A percentile compares a stretch with the other conserved stretches of the same genome.
Evolutionary conservation across 2,888 invertebrate species (phyloP).

Genomic region (Pristionchus entomophagus): DNA sequence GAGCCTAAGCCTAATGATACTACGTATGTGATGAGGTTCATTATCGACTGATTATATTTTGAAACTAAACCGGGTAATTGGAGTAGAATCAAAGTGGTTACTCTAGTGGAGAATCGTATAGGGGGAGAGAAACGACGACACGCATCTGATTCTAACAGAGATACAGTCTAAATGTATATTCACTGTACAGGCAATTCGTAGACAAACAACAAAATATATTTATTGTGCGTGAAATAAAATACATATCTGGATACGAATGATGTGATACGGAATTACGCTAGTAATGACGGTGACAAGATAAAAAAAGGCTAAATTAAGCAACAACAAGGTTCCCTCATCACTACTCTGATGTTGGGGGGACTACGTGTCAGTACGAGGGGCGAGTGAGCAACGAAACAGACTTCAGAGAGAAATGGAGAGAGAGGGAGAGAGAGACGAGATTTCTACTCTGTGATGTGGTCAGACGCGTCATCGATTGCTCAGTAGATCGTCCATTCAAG

Average conservation of each 20-base stretch:
- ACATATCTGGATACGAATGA: constrained; percentile 19
- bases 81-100: constrained; percentile 2
- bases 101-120: background rate
- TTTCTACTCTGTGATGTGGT: no score
- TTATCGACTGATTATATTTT: background rate
- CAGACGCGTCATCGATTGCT: no score
- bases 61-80: background rate
- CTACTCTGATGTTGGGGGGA: no score
- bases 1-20: background rate
- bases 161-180: constrained; percentile 16
- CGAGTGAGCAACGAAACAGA: no score
- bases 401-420: no score
- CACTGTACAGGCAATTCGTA: constrained; percentile 12
- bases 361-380: no score
- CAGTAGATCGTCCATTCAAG: no score
- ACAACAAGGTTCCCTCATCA: no score
- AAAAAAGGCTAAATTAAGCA: no score
- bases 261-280: background rate
- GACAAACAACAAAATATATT: background rate
- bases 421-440: no score
- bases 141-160: background rate
- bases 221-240: constrained; percentile 26
- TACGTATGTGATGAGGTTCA: constrained; percentile 1
- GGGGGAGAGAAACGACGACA: background rate
- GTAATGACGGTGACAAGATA: background rate